Base-by-base conservation (phyloP, 2,113 vertebrate species). In the Rhabdornis inornatus region DNA sequence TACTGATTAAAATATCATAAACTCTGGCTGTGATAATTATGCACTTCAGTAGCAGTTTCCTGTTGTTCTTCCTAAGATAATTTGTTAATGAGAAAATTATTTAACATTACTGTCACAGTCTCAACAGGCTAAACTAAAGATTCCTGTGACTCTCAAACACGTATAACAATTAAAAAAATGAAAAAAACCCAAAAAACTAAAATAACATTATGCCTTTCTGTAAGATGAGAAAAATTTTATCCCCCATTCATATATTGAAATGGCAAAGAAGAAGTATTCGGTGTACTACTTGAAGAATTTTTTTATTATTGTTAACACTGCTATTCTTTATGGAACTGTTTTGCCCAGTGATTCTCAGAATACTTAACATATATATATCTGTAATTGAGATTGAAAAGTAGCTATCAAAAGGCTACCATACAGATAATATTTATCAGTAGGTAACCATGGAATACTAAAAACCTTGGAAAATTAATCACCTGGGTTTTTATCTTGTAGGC, bases 1-100 rank as follows among this genome's bases (percentile, higher is more conserved):
- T 15, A 37, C 3, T 85, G 28, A 78, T 59, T 65, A 87, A 89
- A 93, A 87, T 78, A 78, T 78, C 18, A 47, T 60, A 77, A 92
- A 78, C 7, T 49, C 31, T 89, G 39, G 76, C 47, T 74, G 57
- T 71, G 37, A 91, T 65, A 76, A 65, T 82, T 60, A 89, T 15
- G 24, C 21, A 79, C 21, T 72, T 68, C 15, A 53, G 13, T 52
- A 56, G 7, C 7, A 79, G 57, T 71, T 82, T 95, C 31, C 25
- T 65, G 37, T 49, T 93, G 45, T 59, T 89, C 16, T 92, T 94
- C 39, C 40, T 50, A 74, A 63, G 23, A 74, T 39, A 5, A 45
- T 65, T 80, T 83, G 30, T 39, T 77, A 76, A 61, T 88, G 25
- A 75, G 27, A 75, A 63, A 42, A 56, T 42, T 72, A 74, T 60